phyloP scores from a whole-genome alignment of 2,113 vertebrate genomes.

The Melanerpes aurifrons region DNA sequence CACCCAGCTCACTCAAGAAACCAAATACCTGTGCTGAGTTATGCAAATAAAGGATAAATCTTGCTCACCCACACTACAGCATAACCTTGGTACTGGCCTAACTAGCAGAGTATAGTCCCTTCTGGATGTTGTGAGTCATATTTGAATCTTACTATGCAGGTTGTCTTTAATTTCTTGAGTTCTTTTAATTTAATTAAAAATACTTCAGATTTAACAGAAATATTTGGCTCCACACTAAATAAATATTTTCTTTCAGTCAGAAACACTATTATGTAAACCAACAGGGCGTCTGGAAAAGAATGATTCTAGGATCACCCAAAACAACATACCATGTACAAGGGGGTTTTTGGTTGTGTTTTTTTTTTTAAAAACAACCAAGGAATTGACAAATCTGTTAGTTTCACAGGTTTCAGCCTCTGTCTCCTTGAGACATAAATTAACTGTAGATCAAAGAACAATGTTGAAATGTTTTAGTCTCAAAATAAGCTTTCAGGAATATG shows the following conservation, averaged over 20 bases:
- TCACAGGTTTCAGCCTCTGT: conserved; percentile 3
- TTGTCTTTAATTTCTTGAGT: background rate
- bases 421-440: conserved; percentile 19
- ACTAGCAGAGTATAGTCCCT: background rate
- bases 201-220: background rate
- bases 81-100: background rate
- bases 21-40: background rate
- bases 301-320: background rate
- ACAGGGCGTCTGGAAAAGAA: background rate
- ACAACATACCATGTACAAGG: background rate
- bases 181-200: background rate
- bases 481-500: conserved; percentile 25
- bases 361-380: background rate
- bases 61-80: background rate
- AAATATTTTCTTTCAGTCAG: background rate
- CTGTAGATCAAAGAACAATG: conserved; percentile 1
- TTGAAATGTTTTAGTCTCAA: conserved; percentile 19
- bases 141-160: background rate
- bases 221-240: background rate
- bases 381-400: background rate
- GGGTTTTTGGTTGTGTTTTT: background rate
- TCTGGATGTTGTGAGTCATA: background rate
- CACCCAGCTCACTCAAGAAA: background rate
- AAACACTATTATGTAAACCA: background rate
- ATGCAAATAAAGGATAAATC: background rate